Evolutionary conservation across 2,797 vertebrate genomes (phyloP).

Genomic region (Hafferia zeledoni): DNA sequence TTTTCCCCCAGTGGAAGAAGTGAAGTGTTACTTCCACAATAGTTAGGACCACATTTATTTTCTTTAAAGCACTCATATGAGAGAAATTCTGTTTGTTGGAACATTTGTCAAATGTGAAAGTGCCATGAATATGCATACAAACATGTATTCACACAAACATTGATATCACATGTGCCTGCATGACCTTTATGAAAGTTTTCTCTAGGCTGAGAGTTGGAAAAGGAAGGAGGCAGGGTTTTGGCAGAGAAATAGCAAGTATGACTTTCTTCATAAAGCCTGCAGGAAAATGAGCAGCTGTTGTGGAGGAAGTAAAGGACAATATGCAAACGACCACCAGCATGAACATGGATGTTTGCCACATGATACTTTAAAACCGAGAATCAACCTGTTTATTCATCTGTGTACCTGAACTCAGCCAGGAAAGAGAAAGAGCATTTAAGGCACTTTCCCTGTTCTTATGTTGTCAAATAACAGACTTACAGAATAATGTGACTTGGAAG

Average conservation of each 20-base stretch:
- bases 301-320: slow-evolving; percentile 40
- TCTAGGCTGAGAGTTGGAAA: slow-evolving; percentile 22
- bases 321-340: neutral
- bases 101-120: slow-evolving; percentile 40
- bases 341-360: neutral
- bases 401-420: neutral
- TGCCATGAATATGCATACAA: slow-evolving; percentile 44
- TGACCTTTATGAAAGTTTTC: slow-evolving; percentile 45
- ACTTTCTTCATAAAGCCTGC: neutral
- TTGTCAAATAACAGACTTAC: neutral
- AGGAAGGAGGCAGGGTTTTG: slow-evolving; percentile 2
- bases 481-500: neutral
- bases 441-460: neutral
- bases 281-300: slow-evolving; percentile 58
- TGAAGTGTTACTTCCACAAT: neutral
- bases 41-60: slow-evolving; percentile 3
- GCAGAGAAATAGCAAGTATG: slow-evolving; percentile 21
- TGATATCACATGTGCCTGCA: neutral
- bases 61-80: neutral
- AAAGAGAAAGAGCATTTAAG: neutral
- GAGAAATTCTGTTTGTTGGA: slow-evolving; percentile 23
- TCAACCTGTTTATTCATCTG: neutral
- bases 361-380: neutral
- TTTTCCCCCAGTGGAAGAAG: neutral
- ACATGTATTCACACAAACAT: slow-evolving; percentile 54